A percentile compares a stretch with the other conserved stretches of the same genome.
These are phyloP conservation scores for Polyodon spathula DNA, from an alignment of 2,113 vertebrate species.

Conservation along the genomic window DNA sequence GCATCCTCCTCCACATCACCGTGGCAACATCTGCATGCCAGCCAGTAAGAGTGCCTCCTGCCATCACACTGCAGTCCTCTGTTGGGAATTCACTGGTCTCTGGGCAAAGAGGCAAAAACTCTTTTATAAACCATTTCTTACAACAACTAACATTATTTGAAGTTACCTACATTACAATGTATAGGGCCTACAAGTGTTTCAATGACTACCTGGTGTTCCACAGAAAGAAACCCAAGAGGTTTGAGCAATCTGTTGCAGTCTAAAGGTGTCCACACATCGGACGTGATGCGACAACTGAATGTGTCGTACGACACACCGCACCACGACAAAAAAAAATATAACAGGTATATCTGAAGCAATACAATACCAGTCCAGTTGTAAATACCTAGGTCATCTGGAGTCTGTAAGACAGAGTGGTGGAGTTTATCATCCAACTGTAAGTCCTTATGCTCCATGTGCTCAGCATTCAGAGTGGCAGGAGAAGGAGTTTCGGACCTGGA, in stretches of 20 bases:
- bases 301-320: too few relatives aligned
- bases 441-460: slow-evolving; percentile 79
- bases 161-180: too few relatives aligned
- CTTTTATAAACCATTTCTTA: too few relatives aligned
- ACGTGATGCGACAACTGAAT: too few relatives aligned
- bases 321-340: too few relatives aligned
- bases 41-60: slow-evolving; percentile 86
- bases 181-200: too few relatives aligned
- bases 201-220: too few relatives aligned
- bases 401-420: slow-evolving; percentile 93
- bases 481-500: slow-evolving; percentile 95
- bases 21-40: slow-evolving; percentile 96
- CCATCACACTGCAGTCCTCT: slow-evolving; percentile 96
- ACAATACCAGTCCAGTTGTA: neutral
- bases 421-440: slow-evolving; percentile 92
- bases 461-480: slow-evolving; percentile 80
- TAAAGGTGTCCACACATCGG: too few relatives aligned
- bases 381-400: slow-evolving; percentile 90
- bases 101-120: slow-evolving; percentile 37
- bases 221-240: too few relatives aligned
- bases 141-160: too few relatives aligned
- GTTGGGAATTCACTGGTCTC: slow-evolving; percentile 90
- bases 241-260: too few relatives aligned
- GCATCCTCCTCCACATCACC: slow-evolving; percentile 97
- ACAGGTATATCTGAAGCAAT: neutral